Evolutionary conservation across 2,797 vertebrate species (phyloP), one percentile per base, ranked within the genome.

Genomic region (Gallirallus australis): DNA sequence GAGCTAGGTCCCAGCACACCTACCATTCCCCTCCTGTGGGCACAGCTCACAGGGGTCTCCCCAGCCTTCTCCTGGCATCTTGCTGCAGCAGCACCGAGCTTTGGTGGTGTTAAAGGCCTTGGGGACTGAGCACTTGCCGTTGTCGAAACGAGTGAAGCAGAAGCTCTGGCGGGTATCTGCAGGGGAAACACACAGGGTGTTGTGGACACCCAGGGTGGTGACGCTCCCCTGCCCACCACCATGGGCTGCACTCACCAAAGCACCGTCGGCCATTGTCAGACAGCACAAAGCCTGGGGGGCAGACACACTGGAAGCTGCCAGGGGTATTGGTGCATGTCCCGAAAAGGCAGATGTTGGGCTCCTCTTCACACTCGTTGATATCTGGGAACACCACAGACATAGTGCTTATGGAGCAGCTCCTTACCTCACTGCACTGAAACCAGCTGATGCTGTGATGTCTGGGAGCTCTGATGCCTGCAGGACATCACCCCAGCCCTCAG

Each of bases 31-130:
- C 54, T 99, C 98, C 59, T 98, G 98, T 0, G 99, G 99, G 88
- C 99, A 99, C 90, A 99, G 98, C 94, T 99, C 99, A 12, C 99
- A 99, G 23, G 99, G 99, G n/a, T 99, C 98, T 2, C 99, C 99
- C 99, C 99, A 99, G 39, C 99, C 99, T 94, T 99, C 99, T 2
- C 99, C 99, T 0, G 99, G 98, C 98, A 99, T 99, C 96, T 98
- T 99, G 97, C 99, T 99, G 97, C 99, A 99, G 95, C 99, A 99
- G 95, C 99, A 99, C 94, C 98, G 98, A 77, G 98, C 98, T 93
- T 99, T 99, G 91, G 99, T 99, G 90, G 98, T 99, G 98, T 99
- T 99, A 92, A 98, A 98, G 59, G 99, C 98, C 93, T 99, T 99
- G 89, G 99, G 99, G 24, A 98, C 98, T 0, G 98, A 99, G 92